These are phyloP conservation scores for Oenanthe melanoleuca DNA, from an alignment of 2,113 vertebrate species.

Conservation along the genomic window DNA sequence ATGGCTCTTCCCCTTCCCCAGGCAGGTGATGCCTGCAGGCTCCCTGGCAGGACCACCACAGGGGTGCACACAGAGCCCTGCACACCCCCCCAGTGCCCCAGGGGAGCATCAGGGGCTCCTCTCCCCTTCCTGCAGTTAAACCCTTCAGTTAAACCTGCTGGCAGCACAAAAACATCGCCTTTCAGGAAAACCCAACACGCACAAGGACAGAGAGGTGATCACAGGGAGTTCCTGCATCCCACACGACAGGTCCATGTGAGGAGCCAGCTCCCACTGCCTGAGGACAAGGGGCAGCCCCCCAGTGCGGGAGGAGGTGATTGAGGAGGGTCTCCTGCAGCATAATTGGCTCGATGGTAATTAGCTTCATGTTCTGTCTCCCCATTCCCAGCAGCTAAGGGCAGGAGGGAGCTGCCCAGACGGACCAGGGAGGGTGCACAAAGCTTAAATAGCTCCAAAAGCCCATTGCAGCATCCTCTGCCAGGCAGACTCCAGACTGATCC, in stretches of 20 bases:
- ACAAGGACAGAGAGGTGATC: accelerated
- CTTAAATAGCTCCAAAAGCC: not conserved
- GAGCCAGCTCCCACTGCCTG: not conserved
- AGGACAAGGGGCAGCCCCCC: accelerated
- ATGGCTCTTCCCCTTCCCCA: not conserved
- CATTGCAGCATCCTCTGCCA: not conserved
- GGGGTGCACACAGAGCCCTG: not conserved
- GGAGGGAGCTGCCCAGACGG: accelerated
- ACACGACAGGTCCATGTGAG: accelerated
- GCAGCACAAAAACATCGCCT: not conserved
- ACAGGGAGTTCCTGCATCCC: not conserved
- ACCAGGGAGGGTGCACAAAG: not conserved
- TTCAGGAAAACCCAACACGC: accelerated
- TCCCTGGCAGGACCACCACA: not conserved
- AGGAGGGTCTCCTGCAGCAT: not conserved
- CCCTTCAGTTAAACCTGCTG: not conserved
- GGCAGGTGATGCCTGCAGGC: not conserved
- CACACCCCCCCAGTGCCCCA: accelerated
- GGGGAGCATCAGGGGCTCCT: not conserved
- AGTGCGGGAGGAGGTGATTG: not conserved
- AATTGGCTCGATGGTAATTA: not conserved
- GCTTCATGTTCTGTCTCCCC: accelerated
- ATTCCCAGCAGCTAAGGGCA: not conserved
- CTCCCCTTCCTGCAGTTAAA: not conserved
- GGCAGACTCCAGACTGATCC: not conserved